Evolutionary conservation across 2,113 vertebrate genomes (phyloP), one percentile per base, ranked within the genome.

Genomic region (Tragelaphus imberbis): DNA sequence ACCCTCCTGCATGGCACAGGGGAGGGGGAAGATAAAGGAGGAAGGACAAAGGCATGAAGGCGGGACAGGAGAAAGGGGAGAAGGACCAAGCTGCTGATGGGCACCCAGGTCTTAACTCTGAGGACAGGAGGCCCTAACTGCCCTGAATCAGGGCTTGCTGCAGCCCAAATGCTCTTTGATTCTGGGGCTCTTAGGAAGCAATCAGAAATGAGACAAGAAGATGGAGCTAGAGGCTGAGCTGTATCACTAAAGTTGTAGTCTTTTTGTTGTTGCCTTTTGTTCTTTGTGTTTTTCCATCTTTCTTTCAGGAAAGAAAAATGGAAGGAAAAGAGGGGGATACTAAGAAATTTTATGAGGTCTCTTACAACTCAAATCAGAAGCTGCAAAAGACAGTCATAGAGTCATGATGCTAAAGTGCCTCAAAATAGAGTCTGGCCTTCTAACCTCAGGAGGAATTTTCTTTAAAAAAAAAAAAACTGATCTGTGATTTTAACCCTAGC

Each of bases 1-100:
- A 97, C 1, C 99, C 98, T 61, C 99, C 99, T 99, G 80, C 3
- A 81, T 47, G 49, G 8, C 49, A 93, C 82, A 55, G 1, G 80
- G 93, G 36, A 86, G 44, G 25, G 44, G 80, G 36, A n/a, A 63
- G 49, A 94, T 27, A 91, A 68, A 77, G 80, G n/a, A 91, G 84
- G 81, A 49, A 55, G 59, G 40, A 80, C 14, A 84, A 75, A 63
- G 56, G 79, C 25, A 75, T 84, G 65, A 88, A 94, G 91, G 36
- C 2, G 51, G 49, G 81, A 23, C 1, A 40, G 87, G 81, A 61
- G 55, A 36, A 84, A 84, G 75, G 65, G 19, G 80, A 2, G 2
- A 33, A 59, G 44, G 40, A 55, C 61, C 75, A 59, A 53, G 63
- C 25, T 65, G 28, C 55, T 6, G 28, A 44, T 5, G 5, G 36